A percentile compares a stretch with the other conserved stretches of the same genome.
Conservation (phyloP, 2,797 vertebrate genomes). For the Sebastes itinus region DNA sequence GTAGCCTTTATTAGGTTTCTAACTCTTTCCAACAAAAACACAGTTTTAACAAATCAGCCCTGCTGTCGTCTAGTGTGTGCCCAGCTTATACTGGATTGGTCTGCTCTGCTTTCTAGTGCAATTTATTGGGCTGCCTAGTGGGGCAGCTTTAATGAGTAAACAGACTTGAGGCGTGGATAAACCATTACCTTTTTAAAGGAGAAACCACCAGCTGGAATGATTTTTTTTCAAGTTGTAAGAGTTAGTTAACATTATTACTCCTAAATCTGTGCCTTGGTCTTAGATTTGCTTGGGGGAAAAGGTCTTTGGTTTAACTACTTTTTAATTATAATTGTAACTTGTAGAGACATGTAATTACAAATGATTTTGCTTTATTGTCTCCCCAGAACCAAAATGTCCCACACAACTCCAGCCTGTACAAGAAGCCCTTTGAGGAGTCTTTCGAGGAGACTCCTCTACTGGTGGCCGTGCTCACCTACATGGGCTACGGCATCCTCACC, state of each 20-base stretch:
- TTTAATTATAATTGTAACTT: neutral
- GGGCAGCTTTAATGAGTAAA: conserved; percentile 27
- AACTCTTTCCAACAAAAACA: conserved; percentile 19
- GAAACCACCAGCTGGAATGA: neutral
- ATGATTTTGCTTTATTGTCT: neutral
- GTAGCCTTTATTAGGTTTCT: conserved; percentile 21
- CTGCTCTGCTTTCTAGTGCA: conserved; percentile 2
- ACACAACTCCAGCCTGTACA: conserved; percentile 89
- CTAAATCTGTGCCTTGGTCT: neutral
- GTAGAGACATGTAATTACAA: neutral
- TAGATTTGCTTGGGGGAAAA: neutral
- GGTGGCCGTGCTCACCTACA: conserved; percentile 96
- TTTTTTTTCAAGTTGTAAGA: neutral
- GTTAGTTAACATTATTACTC: neutral
- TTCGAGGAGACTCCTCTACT: conserved; percentile 96
- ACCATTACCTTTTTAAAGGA: conserved; percentile 6
- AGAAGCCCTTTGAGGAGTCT: conserved; percentile 89
- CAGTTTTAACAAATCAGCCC: conserved; percentile 2
- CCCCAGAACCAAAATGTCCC: conserved; percentile 79
- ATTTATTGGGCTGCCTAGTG: conserved; percentile 6
- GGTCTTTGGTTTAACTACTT: neutral
- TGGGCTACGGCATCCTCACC: conserved; percentile 97
- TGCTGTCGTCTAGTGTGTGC: conserved; percentile 4
- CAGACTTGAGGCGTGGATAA: neutral
- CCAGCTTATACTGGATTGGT: neutral